These are phyloP conservation scores for Gnathonemus longibarbis DNA, from an alignment of 2,113 vertebrate species.

Conservation along the genomic window DNA sequence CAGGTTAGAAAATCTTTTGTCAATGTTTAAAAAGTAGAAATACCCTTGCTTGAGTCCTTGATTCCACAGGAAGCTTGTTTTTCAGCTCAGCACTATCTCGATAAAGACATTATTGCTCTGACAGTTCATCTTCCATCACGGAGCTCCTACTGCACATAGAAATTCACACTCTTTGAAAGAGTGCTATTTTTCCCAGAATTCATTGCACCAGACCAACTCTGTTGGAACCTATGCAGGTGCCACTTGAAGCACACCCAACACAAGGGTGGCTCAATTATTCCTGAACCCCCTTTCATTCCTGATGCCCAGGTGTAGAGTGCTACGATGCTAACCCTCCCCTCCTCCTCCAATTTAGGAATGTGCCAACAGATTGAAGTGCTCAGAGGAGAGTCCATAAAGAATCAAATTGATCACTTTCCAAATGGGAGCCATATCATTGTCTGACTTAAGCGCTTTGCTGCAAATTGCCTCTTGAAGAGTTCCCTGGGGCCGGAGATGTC, in stretches of 20 bases:
- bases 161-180: not conserved
- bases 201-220: not conserved
- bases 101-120: not conserved
- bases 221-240: not conserved
- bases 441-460: not conserved
- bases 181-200: not conserved
- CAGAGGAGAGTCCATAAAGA: conserved; percentile 13
- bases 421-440: not conserved
- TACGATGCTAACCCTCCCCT: not conserved
- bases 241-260: not conserved
- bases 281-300: not conserved
- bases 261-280: conserved; percentile 2
- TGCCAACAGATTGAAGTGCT: not conserved
- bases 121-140: not conserved
- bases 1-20: not conserved
- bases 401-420: conserved; percentile 10
- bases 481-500: not conserved
- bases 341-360: not conserved
- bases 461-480: conserved; percentile 10
- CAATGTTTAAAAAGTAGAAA: not conserved
- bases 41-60: not conserved
- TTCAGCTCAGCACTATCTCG: not conserved
- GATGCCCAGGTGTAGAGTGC: not conserved
- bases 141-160: not conserved
- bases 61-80: not conserved